phyloP scores from a whole-genome alignment of 2,113 vertebrate genomes.

The Hippocampus comes region DNA sequence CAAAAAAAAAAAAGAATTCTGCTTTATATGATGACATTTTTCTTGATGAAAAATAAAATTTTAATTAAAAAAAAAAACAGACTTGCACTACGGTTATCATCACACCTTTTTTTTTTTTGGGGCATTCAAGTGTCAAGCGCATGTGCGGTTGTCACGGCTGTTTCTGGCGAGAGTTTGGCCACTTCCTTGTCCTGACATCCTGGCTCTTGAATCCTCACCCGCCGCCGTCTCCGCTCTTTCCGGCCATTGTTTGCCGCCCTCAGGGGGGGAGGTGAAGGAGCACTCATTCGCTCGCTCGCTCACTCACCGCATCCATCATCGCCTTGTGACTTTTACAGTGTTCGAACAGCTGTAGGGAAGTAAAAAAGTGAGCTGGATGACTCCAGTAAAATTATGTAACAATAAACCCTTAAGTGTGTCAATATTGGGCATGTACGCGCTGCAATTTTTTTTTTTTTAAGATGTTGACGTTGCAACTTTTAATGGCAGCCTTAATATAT shows the following conservation, averaged over 20 bases:
- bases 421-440: neutral
- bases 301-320: slow-evolving; percentile 10
- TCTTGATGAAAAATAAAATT: too few relatives aligned
- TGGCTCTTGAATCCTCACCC: slow-evolving; percentile 42
- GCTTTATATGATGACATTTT: too few relatives aligned
- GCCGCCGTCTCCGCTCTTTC: slow-evolving; percentile 49
- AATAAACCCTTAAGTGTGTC: neutral
- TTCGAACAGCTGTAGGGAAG: neutral
- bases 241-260: slow-evolving; percentile 59
- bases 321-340: slow-evolving; percentile 32
- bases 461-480: too few relatives aligned
- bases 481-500: too few relatives aligned
- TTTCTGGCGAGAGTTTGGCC: neutral
- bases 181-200: slow-evolving; percentile 56
- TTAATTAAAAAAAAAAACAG: too few relatives aligned
- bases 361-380: neutral
- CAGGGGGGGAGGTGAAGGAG: slow-evolving; percentile 15
- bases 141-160: neutral
- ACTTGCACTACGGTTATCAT: too few relatives aligned
- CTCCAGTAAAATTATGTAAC: slow-evolving; percentile 30
- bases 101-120: too few relatives aligned
- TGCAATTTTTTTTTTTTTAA: too few relatives aligned
- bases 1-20: too few relatives aligned
- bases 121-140: neutral
- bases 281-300: slow-evolving; percentile 6